These are phyloP conservation scores for Lasioglossum lativentre DNA, from an alignment of 2,888 invertebrate genomes.

Conservation along the genomic window DNA sequence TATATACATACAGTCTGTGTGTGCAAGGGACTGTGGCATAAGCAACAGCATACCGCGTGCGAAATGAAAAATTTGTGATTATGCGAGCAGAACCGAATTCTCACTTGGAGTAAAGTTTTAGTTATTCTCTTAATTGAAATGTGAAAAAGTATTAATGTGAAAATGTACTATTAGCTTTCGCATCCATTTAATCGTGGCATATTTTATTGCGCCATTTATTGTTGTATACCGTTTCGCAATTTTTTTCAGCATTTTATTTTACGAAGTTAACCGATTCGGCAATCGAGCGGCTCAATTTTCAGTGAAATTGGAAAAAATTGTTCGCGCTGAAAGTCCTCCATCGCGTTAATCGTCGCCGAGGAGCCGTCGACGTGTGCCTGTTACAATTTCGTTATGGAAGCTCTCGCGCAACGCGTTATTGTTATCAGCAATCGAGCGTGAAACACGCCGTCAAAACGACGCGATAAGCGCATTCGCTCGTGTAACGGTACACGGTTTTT, in stretches of 20 bases:
- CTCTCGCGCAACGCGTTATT: background rate
- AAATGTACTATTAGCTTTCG: background rate
- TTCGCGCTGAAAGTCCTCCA: background rate
- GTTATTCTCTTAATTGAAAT: background rate
- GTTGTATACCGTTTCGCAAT: too few species aligned
- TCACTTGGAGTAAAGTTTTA: background rate
- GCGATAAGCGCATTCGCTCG: background rate
- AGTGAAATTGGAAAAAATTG: background rate
- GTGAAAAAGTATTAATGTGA: background rate
- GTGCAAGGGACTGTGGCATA: background rate
- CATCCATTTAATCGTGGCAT: background rate
- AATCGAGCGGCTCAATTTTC: background rate
- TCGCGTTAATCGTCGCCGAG: background rate
- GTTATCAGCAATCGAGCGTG: constrained; percentile 1
- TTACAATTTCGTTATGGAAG: background rate
- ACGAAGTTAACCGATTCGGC: background rate
- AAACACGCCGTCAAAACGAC: constrained; percentile 14
- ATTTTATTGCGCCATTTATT: too few species aligned
- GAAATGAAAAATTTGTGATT: background rate
- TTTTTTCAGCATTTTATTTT: too few species aligned
- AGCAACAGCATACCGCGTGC: background rate
- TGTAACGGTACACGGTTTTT: constrained; percentile 7
- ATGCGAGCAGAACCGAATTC: background rate
- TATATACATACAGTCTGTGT: too few species aligned
- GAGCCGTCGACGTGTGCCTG: background rate